Evolutionary conservation across 1,140 invertebrate genomes (phyloP), one percentile per base, ranked within the genome.

Genomic region (Pogonognathellus flavescens): DNA sequence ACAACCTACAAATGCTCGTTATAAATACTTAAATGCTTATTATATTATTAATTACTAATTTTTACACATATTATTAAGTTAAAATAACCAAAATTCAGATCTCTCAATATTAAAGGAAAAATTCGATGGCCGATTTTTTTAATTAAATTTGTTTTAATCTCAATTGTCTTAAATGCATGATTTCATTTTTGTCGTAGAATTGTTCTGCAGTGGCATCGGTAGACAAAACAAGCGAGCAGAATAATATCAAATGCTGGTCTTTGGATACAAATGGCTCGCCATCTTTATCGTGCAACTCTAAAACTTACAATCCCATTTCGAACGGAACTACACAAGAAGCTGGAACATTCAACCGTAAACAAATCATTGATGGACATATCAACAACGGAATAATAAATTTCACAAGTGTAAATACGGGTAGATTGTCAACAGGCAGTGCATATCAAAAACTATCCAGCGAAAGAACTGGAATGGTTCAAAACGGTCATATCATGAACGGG

Each of bases 341-440:
- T n/a, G 16, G 18, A 62, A 10, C 70, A 18, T 25, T 18, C n/a
- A 41, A 76, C 70, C 70, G 62, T 20, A 76, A 76, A 41, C 25
- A 76, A 76, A 76, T 76, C 70, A 49, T 76, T 41, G 70, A 76
- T 31, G 70, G 70, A 76, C 70, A 76, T 76, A 76, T 76, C 70
- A 76, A 31, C 41, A 76, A 76, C 41, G 70, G 25, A 76, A 41
- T 41, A 41, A 41, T 41, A 41, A 76, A 76, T 76, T 76, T 41
- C 41, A 31, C 16, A 14, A 11, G 70, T 16, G 31, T 14, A 41
- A 76, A 31, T 50, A 76, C 70, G 31, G 25, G 25, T 41, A 76
- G 70, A 76, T 25, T n/a, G 59, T 62, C 18, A 13, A 57, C 53
- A 9, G 59, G 70, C 16, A n/a, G 31, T 18, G 41, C 70, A 76